Percentiles rank a stretch among this genome's conserved stretches.
These are phyloP conservation scores for Patella caerulea DNA, from an alignment of 2,888 invertebrate species.

Conservation along the genomic window DNA sequence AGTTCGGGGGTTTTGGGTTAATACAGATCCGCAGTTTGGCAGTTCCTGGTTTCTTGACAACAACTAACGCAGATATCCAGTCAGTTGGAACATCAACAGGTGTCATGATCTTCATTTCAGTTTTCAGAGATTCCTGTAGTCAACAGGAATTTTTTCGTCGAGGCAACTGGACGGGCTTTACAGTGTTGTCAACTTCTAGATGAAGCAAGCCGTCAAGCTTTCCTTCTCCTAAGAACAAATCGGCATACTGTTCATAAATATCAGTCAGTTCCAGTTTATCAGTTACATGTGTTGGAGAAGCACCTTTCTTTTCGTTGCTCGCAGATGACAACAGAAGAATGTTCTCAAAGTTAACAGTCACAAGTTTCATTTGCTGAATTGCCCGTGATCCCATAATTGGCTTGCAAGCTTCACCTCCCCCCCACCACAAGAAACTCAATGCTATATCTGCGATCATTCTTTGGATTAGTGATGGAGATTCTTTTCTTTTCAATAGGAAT, in stretches of 20 bases:
- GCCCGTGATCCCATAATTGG: slow-evolving; percentile 23
- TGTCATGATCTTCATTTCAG: slow-evolving; percentile 19
- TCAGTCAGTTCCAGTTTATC: background rate
- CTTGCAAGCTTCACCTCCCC: slow-evolving; percentile 10
- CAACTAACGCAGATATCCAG: slow-evolving; percentile 37
- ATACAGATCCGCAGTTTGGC: slow-evolving; percentile 31
- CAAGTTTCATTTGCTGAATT: slow-evolving; percentile 23
- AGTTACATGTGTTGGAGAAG: background rate
- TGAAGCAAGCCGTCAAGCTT: slow-evolving; percentile 13
- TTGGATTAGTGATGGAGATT: slow-evolving; percentile 24
- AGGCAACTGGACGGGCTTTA: background rate
- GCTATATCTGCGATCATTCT: slow-evolving; percentile 15
- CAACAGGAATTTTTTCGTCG: background rate
- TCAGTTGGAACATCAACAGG: slow-evolving; percentile 32
- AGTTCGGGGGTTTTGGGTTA: slow-evolving; percentile 36
- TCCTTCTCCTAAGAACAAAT: slow-evolving; percentile 11
- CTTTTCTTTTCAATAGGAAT: slow-evolving; percentile 31
- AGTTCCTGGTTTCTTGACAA: slow-evolving; percentile 20
- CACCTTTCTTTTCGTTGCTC: no score
- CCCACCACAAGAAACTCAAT: slow-evolving; percentile 21
- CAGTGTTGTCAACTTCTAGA: slow-evolving; percentile 11
- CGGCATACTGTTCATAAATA: background rate
- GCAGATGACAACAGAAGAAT: background rate
- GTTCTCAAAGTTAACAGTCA: slow-evolving; percentile 21
- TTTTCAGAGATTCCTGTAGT: background rate